A percentile compares a stretch with the other conserved stretches of the same genome.
Evolutionary conservation across 2,113 vertebrate species (phyloP).

Genomic region (Syngnathus scovelli): DNA sequence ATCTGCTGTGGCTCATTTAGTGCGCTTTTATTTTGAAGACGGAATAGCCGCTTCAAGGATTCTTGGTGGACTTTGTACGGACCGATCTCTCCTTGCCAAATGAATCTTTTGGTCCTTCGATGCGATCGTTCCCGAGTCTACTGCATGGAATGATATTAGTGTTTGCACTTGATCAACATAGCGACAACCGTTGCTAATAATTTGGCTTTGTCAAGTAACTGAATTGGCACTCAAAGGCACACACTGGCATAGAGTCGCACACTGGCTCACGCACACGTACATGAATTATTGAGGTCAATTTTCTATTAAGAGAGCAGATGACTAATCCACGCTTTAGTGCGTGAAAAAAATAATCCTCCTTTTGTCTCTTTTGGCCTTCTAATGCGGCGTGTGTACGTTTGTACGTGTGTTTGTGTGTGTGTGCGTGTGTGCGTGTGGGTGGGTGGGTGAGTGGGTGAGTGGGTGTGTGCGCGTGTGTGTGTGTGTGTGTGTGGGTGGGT

Average conservation of each 20-base stretch:
- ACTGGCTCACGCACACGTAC: not conserved
- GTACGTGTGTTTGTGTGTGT: slow-evolving; percentile 3
- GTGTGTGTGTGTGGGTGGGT: too few relatives aligned
- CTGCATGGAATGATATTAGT: too few relatives aligned
- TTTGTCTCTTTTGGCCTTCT: slow-evolving; percentile 20
- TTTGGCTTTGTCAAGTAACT: not conserved
- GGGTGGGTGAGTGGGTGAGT: not conserved
- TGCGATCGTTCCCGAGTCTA: too few relatives aligned
- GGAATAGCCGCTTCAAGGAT: too few relatives aligned
- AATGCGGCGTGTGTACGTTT: slow-evolving; percentile 15
- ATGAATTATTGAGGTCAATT: slow-evolving; percentile 46
- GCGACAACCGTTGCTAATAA: not conserved
- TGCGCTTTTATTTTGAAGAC: too few relatives aligned
- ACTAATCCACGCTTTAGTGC: slow-evolving; percentile 48
- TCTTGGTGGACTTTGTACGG: too few relatives aligned
- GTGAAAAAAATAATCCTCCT: slow-evolving; percentile 46
- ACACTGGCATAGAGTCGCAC: not conserved
- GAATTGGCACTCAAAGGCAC: not conserved
- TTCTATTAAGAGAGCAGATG: slow-evolving; percentile 50
- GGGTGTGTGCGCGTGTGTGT: not conserved
- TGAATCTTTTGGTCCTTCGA: too few relatives aligned
- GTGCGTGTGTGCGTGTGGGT: slow-evolving; percentile 22
- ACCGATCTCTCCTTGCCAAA: too few relatives aligned
- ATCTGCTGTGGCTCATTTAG: too few relatives aligned
- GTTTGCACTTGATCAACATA: too few relatives aligned